These are phyloP conservation scores for Sapayoa aenigma DNA, from an alignment of 2,113 vertebrate genomes.

Conservation along the genomic window DNA sequence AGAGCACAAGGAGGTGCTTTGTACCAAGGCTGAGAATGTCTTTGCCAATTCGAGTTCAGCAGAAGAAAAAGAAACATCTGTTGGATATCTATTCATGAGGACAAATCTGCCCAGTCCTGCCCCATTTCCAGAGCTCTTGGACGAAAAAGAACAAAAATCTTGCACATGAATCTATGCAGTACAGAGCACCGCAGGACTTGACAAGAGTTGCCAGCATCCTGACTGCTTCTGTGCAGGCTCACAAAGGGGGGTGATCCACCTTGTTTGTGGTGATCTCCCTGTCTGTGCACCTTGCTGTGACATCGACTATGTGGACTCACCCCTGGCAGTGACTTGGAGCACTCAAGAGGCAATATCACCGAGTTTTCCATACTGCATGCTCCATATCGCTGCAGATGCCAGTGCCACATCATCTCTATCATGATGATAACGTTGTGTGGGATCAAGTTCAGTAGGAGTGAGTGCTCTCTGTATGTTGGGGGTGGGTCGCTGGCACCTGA, in stretches of 20 bases:
- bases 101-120: neutral
- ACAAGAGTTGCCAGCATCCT: neutral
- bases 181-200: neutral
- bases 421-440: neutral
- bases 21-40: neutral
- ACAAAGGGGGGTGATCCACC: neutral
- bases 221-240: neutral
- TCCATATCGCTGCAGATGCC: neutral
- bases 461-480: neutral
- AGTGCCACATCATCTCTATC: neutral
- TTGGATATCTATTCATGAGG: neutral
- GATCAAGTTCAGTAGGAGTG: neutral
- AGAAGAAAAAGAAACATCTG: neutral
- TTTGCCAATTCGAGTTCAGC: neutral
- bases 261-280: neutral
- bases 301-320: fast-evolving
- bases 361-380: too few relatives aligned
- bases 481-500: neutral
- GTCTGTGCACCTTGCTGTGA: neutral
- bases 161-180: neutral
- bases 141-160: neutral
- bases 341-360: neutral
- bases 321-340: neutral
- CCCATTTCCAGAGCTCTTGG: neutral
- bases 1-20: neutral